Evolutionary conservation across 2,888 invertebrate species (phyloP).

Genomic region (Amphipyra berbera): DNA sequence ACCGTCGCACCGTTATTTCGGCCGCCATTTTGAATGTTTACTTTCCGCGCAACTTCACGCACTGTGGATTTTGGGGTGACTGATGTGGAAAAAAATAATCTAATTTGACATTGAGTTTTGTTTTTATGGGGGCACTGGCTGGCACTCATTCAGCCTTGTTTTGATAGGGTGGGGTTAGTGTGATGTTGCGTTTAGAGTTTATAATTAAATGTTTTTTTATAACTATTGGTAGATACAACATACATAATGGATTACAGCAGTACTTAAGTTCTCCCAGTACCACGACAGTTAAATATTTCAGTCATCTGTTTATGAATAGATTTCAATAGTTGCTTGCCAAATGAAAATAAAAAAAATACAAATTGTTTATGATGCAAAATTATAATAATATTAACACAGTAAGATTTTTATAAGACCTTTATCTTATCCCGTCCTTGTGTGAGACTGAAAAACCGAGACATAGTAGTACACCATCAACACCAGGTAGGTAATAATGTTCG

Average conservation of each 20-base stretch:
- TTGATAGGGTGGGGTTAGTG: slow-evolving; percentile 57
- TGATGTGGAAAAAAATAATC: slow-evolving; percentile 77
- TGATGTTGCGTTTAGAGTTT: slow-evolving; percentile 41
- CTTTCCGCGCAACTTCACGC: slow-evolving; percentile 75
- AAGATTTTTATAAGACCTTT: no score
- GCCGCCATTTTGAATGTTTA: slow-evolving; percentile 84
- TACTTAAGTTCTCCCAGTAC: neutral
- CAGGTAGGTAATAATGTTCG: no score
- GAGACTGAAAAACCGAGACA: no score
- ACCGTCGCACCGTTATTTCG: slow-evolving; percentile 46
- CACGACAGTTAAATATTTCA: neutral
- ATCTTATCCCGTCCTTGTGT: no score
- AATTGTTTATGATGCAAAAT: no score
- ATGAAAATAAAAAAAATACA: no score
- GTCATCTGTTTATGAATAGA: no score
- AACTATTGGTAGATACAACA: neutral
- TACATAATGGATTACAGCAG: neutral
- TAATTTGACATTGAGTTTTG: slow-evolving; percentile 77
- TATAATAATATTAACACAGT: no score
- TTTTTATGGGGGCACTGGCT: slow-evolving; percentile 64
- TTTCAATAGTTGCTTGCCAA: no score
- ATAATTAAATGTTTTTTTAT: slow-evolving; percentile 33
- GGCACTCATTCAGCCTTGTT: slow-evolving; percentile 54
- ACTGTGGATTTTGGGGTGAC: slow-evolving; percentile 66
- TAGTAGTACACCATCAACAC: no score